Base-by-base conservation (phyloP, 2,113 vertebrate species). In the Dipodomys merriami region DNA sequence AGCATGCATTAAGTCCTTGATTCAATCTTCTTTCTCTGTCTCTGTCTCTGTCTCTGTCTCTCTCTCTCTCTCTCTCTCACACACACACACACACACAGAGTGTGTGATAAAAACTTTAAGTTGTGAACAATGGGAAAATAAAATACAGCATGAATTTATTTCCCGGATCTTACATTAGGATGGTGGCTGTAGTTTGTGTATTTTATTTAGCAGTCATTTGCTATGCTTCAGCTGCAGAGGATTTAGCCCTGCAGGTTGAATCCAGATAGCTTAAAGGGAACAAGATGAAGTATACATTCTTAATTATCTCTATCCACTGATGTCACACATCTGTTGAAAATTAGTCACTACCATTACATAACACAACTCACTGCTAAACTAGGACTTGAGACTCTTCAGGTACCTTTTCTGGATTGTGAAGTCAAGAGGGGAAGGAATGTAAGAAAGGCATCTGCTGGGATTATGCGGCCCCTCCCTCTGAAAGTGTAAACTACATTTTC, bases 391-490 rank as follows among this genome's bases (percentile, higher is more conserved):
- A 73, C 53, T 71, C 60, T 22, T 5, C 1, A 7, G 19, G 35
- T 76, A 7, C 0, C 65, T 73, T 68, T 81, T 77, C 88, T 77
- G 77, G 71, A 69, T 60, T 83, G 62, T 82, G 74, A 83, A 35
- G 29, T 62, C 78, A 12, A 33, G 53, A 12, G 46, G 77, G 35
- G 23, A 20, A 13, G 49, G 18, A 81, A 20, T 23, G 79, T n/a
- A 25, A 65, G 23, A 67, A 65, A 62, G 74, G 65, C 20, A 9
- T 49, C 7, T 20, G 53, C 25, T 74, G 62, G 68, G 67, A 53
- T 53, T 0, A 6, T 5, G 4, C 0, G 8, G 27, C 20, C 11
- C 29, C 3, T 33, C 73, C 46, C 10, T 65, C 19, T 11, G 11
- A 33, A 62, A 57, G 6, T 5, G 1, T 6, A 30, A 62, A 27